Evolutionary conservation across 2,888 invertebrate genomes (phyloP), one percentile per base, ranked within the genome.

Genomic region (Microdon myrmicae): DNA sequence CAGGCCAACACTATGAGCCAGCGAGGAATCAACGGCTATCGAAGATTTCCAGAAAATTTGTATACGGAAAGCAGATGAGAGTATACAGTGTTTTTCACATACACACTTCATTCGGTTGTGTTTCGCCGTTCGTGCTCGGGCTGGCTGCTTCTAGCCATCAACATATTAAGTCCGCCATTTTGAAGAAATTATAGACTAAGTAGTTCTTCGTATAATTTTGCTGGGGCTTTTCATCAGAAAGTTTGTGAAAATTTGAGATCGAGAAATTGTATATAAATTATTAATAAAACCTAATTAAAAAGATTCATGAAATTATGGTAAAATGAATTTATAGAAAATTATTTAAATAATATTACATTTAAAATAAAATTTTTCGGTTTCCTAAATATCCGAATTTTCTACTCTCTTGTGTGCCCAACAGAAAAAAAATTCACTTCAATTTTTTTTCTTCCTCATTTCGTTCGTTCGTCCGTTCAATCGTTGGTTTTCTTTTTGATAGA

Each of bases 51-150:
- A 47, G 58, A 23, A 58, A 53, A 58, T 53, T 23, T 87, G 91
- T 67, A 64, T 68, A 91, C 91, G 91, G 91, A 91, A 91, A 90
- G 90, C 90, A 90, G 88, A n/a, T n/a, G n/a, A 90, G 91, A 90
- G 92, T 91, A 88, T 48, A 49, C 39, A 28, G 49, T 48, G 39
- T 91, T 90, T 87, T 90, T 71, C 69, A 68, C 69, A 70, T 68
- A 64, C 51, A 64, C 26, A 48, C 37, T 56, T 51, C 56, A 61
- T 56, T 64, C 31, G 56, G 51, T 53, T 64, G 51, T 64, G 41
- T 47, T 58, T 47, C 51, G 47, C 51, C 53, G 64, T 64, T 58
- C 47, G 64, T 64, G 64, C 47, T 51, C 41, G 44, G 49, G 51
- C 64, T 58, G 58, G 47, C 58, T 64, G 56, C 56, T 64, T 64